Conservation (phyloP, 2,113 vertebrate species). For the Barnardius zonarius region DNA sequence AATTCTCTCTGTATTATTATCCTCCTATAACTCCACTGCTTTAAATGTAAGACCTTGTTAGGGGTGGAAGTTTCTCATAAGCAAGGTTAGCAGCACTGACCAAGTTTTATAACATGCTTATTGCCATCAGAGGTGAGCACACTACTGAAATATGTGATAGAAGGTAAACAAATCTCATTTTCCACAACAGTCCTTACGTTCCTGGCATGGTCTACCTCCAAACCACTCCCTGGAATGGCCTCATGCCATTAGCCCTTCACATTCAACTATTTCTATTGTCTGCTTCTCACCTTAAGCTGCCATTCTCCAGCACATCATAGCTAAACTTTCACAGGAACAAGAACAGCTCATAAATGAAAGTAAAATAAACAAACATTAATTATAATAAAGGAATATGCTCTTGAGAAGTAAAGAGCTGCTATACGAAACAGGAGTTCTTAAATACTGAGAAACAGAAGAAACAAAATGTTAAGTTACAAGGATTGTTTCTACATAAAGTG, state of each 20-base stretch:
- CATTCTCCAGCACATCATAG: neutral
- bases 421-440: neutral
- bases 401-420: neutral
- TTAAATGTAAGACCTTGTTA: neutral
- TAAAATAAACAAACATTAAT: neutral
- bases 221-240: rapidly evolving
- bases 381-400: neutral
- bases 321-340: neutral
- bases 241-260: rapidly evolving
- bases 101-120: neutral
- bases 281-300: neutral
- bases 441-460: slow-evolving; percentile 35
- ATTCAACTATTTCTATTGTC: neutral
- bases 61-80: neutral
- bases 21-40: neutral
- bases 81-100: no score
- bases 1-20: neutral
- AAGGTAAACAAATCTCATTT: neutral
- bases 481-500: neutral
- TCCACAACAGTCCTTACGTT: neutral
- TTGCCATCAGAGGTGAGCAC: neutral
- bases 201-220: rapidly evolving
- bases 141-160: rapidly evolving
- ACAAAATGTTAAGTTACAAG: slow-evolving; percentile 11
- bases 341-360: neutral